Evolutionary conservation across 1,140 invertebrate species (phyloP).

Genomic region (Metaphire vulgaris): DNA sequence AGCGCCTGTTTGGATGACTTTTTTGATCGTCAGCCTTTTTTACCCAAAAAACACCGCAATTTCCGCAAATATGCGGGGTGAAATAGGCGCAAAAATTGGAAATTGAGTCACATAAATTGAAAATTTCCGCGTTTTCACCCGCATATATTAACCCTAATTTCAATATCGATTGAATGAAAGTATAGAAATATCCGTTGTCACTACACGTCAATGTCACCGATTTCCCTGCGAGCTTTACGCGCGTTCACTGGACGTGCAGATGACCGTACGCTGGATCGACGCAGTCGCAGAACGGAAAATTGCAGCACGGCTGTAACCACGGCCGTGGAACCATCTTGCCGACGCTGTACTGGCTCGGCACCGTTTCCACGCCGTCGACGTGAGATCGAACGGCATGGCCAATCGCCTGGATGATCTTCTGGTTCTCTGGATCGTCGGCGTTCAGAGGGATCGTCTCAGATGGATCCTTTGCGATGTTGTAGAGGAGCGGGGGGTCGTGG

Average conservation of each 20-base stretch:
- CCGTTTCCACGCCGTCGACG: not conserved
- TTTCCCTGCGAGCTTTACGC: not conserved
- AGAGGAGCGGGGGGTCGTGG: slow-evolving; percentile 27
- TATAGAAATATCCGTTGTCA: not conserved
- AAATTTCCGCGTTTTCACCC: not conserved
- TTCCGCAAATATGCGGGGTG: too few relatives aligned
- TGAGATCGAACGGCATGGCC: not conserved
- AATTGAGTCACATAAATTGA: not conserved
- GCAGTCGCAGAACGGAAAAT: slow-evolving; percentile 37
- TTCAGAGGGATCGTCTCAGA: slow-evolving; percentile 14
- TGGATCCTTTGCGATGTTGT: slow-evolving; percentile 29
- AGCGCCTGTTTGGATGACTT: too few relatives aligned
- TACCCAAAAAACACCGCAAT: too few relatives aligned
- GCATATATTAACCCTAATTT: not conserved
- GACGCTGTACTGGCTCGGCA: slow-evolving; percentile 35
- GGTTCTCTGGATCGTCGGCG: not conserved
- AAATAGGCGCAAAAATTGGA: too few relatives aligned
- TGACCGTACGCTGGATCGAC: slow-evolving; percentile 22
- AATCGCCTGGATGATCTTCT: slow-evolving; percentile 9
- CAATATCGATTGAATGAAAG: not conserved
- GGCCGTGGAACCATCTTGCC: slow-evolving; percentile 42
- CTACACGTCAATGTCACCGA: not conserved
- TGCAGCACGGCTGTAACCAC: slow-evolving; percentile 43
- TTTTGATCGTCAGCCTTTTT: too few relatives aligned
- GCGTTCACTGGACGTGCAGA: not conserved